A percentile compares a stretch with the other conserved stretches of the same genome.
Conservation (phyloP, 2,113 vertebrate genomes). For the Hemiprocne comata region DNA sequence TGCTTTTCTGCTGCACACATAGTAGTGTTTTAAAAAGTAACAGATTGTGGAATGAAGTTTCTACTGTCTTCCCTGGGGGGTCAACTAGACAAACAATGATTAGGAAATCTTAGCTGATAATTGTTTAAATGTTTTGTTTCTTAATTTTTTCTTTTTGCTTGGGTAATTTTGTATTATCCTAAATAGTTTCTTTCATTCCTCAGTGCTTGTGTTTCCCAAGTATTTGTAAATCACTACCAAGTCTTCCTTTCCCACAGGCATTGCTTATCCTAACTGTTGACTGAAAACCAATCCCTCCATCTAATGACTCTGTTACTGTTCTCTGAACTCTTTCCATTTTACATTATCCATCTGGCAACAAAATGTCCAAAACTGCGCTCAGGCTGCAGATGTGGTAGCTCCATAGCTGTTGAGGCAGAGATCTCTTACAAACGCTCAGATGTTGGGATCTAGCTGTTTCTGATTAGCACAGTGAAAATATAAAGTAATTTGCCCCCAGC, state of each 20-base stretch:
- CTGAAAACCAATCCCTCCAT: slow-evolving; percentile 50
- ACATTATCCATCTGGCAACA: slow-evolving; percentile 57
- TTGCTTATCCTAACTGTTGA: slow-evolving; percentile 53
- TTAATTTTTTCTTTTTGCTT: slow-evolving; percentile 52
- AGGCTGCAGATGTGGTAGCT: slow-evolving; percentile 46
- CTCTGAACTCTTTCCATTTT: slow-evolving; percentile 61
- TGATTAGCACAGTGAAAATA: background rate
- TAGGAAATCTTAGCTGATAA: slow-evolving; percentile 57
- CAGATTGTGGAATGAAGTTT: background rate
- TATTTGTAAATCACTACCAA: slow-evolving; percentile 42
- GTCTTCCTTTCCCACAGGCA: slow-evolving; percentile 59
- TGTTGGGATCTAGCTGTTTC: background rate
- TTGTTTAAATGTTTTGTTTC: slow-evolving; percentile 54
- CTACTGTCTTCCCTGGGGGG: background rate
- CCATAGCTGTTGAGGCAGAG: background rate
- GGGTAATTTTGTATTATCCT: background rate
- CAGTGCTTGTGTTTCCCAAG: slow-evolving; percentile 18
- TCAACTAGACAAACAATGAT: slow-evolving; percentile 20
- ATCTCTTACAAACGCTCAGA: background rate
- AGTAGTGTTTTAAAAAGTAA: slow-evolving; percentile 1
- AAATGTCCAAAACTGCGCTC: background rate
- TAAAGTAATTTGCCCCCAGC: background rate
- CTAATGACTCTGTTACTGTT: slow-evolving; percentile 51
- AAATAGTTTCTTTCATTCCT: slow-evolving; percentile 36
- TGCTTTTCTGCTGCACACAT: background rate